These are phyloP conservation scores for Malurus splendens DNA, from an alignment of 2,797 vertebrate genomes.

Conservation along the genomic window DNA sequence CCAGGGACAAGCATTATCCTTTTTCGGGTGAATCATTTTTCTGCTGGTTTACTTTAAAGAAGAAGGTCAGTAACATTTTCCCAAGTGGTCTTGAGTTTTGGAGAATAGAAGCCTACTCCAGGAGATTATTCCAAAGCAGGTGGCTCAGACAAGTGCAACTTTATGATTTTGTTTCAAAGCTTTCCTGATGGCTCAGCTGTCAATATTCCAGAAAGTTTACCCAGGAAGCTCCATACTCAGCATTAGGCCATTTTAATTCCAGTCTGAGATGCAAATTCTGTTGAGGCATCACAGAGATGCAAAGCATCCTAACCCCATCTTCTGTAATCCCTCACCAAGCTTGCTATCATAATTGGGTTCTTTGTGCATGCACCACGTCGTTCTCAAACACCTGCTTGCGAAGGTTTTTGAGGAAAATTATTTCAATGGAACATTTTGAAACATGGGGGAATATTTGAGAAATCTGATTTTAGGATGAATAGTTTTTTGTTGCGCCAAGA, in stretches of 20 bases:
- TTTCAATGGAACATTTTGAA: not conserved
- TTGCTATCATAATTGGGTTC: not conserved
- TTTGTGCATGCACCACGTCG: not conserved
- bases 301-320: not conserved
- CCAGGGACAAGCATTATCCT: not conserved
- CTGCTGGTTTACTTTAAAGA: not conserved
- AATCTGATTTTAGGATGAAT: not conserved
- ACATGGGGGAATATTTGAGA: not conserved
- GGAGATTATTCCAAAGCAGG: not conserved
- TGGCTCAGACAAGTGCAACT: not conserved
- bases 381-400: not conserved
- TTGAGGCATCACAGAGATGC: not conserved
- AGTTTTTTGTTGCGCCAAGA: not conserved
- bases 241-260: not conserved
- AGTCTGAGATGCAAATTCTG: not conserved
- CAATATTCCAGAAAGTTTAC: not conserved
- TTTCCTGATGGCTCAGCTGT: not conserved
- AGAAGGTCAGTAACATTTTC: not conserved
- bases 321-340: not conserved
- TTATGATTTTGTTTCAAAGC: not conserved
- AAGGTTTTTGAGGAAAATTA: not conserved
- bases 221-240: not conserved
- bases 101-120: not conserved
- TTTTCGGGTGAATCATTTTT: not conserved
- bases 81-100: not conserved